Percentiles rank a stretch among this genome's conserved stretches.
Conservation (phyloP, 2,113 vertebrate species). For the Todiramphus saurophagus region DNA sequence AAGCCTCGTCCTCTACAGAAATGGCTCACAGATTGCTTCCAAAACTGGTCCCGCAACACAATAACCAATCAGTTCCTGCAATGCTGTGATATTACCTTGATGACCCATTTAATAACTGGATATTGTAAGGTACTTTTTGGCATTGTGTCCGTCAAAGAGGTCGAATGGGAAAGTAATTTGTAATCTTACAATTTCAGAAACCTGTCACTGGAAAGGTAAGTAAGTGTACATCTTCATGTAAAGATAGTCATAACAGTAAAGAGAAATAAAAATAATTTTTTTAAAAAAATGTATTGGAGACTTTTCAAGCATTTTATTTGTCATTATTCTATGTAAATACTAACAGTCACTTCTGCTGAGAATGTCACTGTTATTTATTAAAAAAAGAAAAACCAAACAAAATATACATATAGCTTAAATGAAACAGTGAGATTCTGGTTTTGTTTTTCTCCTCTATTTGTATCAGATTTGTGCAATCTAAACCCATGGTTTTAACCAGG, state of each 20-base stretch:
- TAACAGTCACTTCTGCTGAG: background rate
- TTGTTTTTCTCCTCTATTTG: background rate
- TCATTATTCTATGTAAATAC: background rate
- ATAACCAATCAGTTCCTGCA: conserved; percentile 34
- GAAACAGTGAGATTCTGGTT: background rate
- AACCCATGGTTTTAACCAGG: background rate
- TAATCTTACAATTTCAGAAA: background rate
- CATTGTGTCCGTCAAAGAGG: background rate
- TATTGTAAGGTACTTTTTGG: background rate
- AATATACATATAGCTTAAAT: background rate
- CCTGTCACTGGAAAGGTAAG: background rate
- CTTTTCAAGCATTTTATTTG: background rate
- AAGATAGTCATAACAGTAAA: background rate
- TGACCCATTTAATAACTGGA: background rate
- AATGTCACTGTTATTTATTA: background rate
- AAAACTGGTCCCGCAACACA: background rate
- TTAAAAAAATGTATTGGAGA: background rate
- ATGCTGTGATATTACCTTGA: background rate
- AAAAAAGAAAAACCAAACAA: background rate
- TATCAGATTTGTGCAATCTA: background rate
- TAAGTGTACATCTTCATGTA: background rate
- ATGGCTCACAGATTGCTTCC: background rate
- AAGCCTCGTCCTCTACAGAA: background rate
- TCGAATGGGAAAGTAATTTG: background rate
- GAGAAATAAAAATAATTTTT: background rate